Evolutionary conservation across 2,888 invertebrate genomes (phyloP).

Genomic region (Scaptomyza caliginosa): DNA sequence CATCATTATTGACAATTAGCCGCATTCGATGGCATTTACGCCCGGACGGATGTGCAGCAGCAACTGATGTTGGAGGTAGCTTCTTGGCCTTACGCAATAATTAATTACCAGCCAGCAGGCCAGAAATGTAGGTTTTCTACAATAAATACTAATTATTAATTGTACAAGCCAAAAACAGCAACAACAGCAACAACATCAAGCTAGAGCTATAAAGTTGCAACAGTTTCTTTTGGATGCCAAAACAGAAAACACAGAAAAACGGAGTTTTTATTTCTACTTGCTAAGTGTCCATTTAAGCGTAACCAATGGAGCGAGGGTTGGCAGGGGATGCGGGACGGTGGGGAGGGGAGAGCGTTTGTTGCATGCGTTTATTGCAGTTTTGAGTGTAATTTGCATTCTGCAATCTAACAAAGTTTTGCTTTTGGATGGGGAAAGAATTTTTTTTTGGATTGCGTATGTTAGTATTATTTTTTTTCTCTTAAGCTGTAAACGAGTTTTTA

Average conservation of each 20-base stretch:
- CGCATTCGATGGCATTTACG: constrained; percentile 74
- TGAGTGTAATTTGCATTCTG: constrained; percentile 29
- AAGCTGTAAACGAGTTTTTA: neutral
- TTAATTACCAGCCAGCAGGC: constrained; percentile 71
- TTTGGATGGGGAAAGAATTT: neutral
- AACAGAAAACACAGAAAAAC: neutral
- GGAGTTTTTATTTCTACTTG: constrained; percentile 19
- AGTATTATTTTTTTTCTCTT: neutral
- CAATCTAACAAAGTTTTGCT: neutral
- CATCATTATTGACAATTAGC: constrained; percentile 79
- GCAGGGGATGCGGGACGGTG: neutral
- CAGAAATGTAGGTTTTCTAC: constrained; percentile 72
- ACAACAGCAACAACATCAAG: constrained; percentile 33
- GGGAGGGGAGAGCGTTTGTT: neutral
- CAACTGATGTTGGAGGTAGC: constrained; percentile 57
- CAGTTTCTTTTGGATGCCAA: constrained; percentile 56
- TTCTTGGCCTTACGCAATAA: constrained; percentile 77
- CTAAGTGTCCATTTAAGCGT: constrained; percentile 65
- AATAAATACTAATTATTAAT: constrained; percentile 74
- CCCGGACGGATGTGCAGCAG: constrained; percentile 68
- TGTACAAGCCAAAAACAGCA: constrained; percentile 42
- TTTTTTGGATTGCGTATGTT: neutral
- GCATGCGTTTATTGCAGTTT: constrained; percentile 2
- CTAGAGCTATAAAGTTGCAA: constrained; percentile 57
- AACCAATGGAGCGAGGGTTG: constrained; percentile 20